These are phyloP conservation scores for Biston betularia DNA, from an alignment of 2,888 invertebrate species.

Conservation along the genomic window DNA sequence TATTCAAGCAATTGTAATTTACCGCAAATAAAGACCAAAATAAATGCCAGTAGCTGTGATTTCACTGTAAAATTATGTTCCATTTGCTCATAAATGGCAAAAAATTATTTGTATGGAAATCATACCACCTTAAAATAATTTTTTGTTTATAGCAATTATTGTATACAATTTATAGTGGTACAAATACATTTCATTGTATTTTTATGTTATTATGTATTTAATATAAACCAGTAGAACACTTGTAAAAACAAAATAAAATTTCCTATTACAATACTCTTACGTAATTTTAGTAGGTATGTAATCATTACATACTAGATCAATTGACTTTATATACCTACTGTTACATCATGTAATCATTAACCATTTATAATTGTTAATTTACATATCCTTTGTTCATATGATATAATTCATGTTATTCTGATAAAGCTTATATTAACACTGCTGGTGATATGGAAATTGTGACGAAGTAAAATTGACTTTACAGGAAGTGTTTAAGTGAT, in stretches of 20 bases:
- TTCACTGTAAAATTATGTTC: too few species aligned
- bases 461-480: neutral
- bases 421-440: constrained; percentile 10
- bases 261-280: neutral
- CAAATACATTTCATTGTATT: too few species aligned
- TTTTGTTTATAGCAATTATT: too few species aligned
- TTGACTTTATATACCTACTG: neutral
- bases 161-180: too few species aligned
- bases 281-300: constrained; percentile 4
- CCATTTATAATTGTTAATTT: constrained; percentile 6
- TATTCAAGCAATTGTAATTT: too few species aligned
- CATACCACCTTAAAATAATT: too few species aligned
- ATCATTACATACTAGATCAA: neutral
- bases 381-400: neutral
- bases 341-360: constrained; percentile 1
- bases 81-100: too few species aligned
- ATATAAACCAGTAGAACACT: too few species aligned
- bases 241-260: neutral
- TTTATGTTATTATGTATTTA: too few species aligned
- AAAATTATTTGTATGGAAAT: too few species aligned
- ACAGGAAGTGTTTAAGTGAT: neutral
- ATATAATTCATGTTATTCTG: neutral
- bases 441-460: neutral
- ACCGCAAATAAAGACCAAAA: too few species aligned
- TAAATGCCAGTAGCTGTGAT: too few species aligned